Evolutionary conservation across 2,113 vertebrate species (phyloP).

Genomic region (Meriones unguiculatus): DNA sequence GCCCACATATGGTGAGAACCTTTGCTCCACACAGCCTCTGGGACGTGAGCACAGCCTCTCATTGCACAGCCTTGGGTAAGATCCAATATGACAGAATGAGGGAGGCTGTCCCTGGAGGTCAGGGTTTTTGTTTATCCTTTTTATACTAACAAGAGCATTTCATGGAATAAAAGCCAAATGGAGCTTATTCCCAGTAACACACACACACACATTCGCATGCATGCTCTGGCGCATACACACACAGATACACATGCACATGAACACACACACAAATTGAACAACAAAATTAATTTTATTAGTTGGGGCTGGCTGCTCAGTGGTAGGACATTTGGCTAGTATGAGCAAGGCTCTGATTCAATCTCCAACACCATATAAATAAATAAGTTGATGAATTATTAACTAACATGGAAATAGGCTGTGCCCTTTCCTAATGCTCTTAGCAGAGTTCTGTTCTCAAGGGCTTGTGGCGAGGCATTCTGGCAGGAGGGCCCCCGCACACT

Average conservation of each 20-base stretch:
- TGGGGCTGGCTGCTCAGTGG: background rate
- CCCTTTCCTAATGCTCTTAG: background rate
- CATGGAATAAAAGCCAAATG: background rate
- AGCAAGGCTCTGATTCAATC: background rate
- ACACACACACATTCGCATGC: background rate
- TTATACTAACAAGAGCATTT: background rate
- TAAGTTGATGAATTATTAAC: background rate
- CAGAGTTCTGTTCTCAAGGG: background rate
- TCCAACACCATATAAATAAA: background rate
- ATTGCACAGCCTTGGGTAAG: fast-evolving
- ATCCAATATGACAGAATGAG: background rate
- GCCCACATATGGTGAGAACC: background rate
- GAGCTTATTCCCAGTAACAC: background rate
- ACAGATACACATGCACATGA: background rate
- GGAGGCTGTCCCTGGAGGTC: background rate
- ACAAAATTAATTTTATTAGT: background rate
- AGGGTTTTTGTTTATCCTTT: background rate
- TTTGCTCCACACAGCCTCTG: fast-evolving
- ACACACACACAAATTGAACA: background rate
- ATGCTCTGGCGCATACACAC: too few relatives aligned
- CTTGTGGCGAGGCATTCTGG: background rate
- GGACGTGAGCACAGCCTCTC: fast-evolving
- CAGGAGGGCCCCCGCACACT: background rate
- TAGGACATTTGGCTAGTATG: background rate
- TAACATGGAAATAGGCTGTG: background rate